A percentile compares a stretch with the other conserved stretches of the same genome.
These are phyloP conservation scores for Champsocephalus esox DNA, from an alignment of 2,797 vertebrate species.

Conservation along the genomic window DNA sequence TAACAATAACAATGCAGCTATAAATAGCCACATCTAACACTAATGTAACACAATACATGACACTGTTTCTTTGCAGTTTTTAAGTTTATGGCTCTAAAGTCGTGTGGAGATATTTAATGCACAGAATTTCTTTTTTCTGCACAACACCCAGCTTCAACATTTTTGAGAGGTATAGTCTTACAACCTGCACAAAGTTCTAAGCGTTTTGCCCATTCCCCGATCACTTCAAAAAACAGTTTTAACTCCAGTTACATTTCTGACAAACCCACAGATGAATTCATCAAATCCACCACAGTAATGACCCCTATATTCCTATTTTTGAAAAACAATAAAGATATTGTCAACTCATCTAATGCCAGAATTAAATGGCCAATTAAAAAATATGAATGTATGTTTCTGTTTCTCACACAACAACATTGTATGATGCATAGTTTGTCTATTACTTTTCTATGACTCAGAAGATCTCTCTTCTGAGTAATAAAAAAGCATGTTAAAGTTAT, in stretches of 20 bases:
- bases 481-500: not conserved
- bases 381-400: not conserved
- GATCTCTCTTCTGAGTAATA: not conserved
- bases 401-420: not conserved
- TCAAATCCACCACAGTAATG: slow-evolving; percentile 4
- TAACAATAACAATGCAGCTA: not conserved
- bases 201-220: not conserved
- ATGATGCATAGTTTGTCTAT: not conserved
- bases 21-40: not conserved
- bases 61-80: not conserved
- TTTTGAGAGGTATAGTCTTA: not conserved
- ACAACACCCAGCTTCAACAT: not conserved
- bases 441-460: not conserved
- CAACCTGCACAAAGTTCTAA: not conserved
- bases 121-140: not conserved
- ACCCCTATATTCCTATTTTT: not conserved
- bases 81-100: not conserved
- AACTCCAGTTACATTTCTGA: not conserved
- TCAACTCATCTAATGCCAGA: not conserved
- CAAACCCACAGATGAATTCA: not conserved
- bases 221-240: not conserved
- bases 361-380: not conserved
- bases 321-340: not conserved
- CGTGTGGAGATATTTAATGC: not conserved
- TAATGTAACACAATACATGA: not conserved